Base-by-base conservation (phyloP, 1,140 invertebrate species). In the Drosophila mojavensis region DNA sequence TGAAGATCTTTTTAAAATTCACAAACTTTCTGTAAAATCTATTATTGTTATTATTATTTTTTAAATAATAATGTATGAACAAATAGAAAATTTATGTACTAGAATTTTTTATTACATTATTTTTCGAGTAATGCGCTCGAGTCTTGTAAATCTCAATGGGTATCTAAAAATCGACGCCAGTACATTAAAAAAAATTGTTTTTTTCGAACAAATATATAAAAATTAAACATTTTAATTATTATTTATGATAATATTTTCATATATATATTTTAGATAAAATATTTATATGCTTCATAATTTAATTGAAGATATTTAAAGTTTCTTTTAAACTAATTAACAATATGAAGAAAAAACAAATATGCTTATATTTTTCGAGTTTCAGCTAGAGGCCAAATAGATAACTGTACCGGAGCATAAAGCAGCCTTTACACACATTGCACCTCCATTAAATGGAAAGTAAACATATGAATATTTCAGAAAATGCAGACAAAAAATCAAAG, bases 201-300 rank as follows among this genome's bases (percentile, higher is more conserved):
- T 41, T 41, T 41, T 41, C 0, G 11, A 41, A 11, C 36, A 39
- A 39, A 39, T 39, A 39, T 39, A 39, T 11, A 4, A 5, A 17
- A 47, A 5, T 36, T 36, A 36, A 55, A 33, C 30, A 55, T 5
- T 81, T 86, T 85, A 85, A 86, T 86, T 86, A 86, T 86, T 86
- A 86, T 86, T 86, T 85, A 86, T 79, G 59, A 63, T 60, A 75
- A 69, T 78, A 77, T 78, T 81, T 78, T 78, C 64, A 68, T 68
- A 72, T 69, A 72, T 69, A 67, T 62, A 65, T 77, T 81, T 81
- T 81, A 81, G 54, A 68, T 77, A 24, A 10, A 61, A 48, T 76
- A 80, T 76, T 76, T 81, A 45, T 45, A 45, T 45, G 43, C 36
- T 39, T 39, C 15, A 45, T 76, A 73, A 62, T 51, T 83, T 79